phyloP scores from a whole-genome alignment of 2,113 vertebrate genomes.

The Psilopsiagon aymara region DNA sequence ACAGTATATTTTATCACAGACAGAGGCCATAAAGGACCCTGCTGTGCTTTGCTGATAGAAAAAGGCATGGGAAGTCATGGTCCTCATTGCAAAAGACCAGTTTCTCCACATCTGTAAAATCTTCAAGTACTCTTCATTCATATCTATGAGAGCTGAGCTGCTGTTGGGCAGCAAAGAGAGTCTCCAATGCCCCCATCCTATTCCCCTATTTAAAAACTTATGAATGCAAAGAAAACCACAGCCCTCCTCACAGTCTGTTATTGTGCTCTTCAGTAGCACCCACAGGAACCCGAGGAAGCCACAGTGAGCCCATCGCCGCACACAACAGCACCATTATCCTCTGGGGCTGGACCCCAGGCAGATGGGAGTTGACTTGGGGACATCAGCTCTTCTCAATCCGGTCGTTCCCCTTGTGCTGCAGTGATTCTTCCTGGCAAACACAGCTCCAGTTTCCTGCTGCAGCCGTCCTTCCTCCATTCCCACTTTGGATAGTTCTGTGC shows the following conservation, averaged over 20 bases:
- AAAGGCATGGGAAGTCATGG: neutral
- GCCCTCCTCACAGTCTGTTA: neutral
- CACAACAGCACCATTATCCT: neutral
- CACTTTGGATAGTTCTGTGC: accelerated
- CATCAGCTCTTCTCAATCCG: neutral
- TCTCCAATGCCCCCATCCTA: neutral
- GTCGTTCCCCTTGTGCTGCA: neutral
- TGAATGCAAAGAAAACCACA: neutral
- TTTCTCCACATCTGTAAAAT: neutral
- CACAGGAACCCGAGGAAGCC: neutral
- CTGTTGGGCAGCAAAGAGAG: neutral
- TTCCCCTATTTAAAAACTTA: neutral
- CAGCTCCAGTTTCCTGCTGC: neutral
- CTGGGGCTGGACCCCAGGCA: neutral
- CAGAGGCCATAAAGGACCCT: neutral
- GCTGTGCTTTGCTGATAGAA: neutral
- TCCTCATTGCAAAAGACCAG: neutral
- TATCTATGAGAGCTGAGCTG: neutral
- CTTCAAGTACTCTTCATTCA: neutral
- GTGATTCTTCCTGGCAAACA: neutral
- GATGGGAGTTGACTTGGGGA: neutral
- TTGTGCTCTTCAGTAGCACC: neutral
- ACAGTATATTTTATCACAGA: neutral
- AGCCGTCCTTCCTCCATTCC: neutral
- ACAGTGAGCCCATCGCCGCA: accelerated